Evolutionary conservation across 2,797 vertebrate species (phyloP).

Genomic region (Hemitrygon akajei): DNA sequence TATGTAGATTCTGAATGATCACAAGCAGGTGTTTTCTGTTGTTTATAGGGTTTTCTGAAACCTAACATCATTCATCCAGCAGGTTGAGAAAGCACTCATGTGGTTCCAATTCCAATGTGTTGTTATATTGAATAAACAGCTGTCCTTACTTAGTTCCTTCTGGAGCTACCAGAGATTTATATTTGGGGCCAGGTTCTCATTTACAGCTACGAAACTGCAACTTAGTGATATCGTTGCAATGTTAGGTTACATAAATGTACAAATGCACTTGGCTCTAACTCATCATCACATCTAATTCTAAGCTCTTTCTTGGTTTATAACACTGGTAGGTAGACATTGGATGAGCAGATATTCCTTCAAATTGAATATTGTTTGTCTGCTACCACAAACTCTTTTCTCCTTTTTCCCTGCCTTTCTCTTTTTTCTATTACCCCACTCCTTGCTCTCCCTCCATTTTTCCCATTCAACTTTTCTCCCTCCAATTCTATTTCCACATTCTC

Average conservation of each 20-base stretch:
- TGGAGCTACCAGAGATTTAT: not conserved
- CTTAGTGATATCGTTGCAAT: not conserved
- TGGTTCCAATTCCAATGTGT: not conserved
- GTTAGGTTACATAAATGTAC: too few relatives aligned
- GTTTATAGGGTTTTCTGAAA: not conserved
- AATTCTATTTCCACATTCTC: too few relatives aligned
- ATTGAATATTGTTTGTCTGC: not conserved
- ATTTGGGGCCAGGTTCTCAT: too few relatives aligned
- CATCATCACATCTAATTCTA: not conserved
- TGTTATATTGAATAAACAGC: not conserved
- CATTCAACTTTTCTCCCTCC: too few relatives aligned
- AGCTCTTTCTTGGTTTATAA: not conserved
- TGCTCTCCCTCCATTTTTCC: too few relatives aligned
- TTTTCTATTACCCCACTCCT: not conserved
- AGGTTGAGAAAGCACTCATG: not conserved
- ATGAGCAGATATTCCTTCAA: not conserved
- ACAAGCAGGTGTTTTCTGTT: not conserved
- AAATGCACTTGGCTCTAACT: not conserved
- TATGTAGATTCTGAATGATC: not conserved
- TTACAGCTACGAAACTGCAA: not conserved
- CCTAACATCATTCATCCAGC: not conserved
- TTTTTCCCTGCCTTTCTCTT: too few relatives aligned
- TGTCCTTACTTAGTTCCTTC: too few relatives aligned
- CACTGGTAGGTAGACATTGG: not conserved
- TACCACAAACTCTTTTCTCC: too few relatives aligned